Evolutionary conservation across 1,140 invertebrate genomes (phyloP), one percentile per base, ranked within the genome.

Genomic region (Ostrea edulis): DNA sequence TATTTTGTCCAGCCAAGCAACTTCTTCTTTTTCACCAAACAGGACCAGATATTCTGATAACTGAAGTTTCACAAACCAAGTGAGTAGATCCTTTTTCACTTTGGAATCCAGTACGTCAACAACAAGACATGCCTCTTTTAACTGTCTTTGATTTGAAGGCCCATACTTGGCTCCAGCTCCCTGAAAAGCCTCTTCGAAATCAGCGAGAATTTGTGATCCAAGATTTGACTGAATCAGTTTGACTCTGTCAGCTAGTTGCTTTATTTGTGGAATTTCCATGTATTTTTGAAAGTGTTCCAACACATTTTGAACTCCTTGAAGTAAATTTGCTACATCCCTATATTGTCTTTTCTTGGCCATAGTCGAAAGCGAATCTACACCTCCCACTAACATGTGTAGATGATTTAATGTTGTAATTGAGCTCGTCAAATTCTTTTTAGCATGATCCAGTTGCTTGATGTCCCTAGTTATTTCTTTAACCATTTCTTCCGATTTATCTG

Each of bases 361-460:
- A 81, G 92, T 92, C 94, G 91, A 90, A 8, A 95, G 89, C 12
- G 93, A 99, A 88, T 99, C 98, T 0, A 99, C 98, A 8, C 99
- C 98, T 25, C 98, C 98, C 5, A 99, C 97, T n/a, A 99, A 95
- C 97, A 99, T 99, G 93, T 99, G 98, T 51, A 99, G 95, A 95
- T 99, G 98, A 95, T 99, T 99, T 0, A 99, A 95, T 0, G 98
- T 98, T 2, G 98, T 99, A 90, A 99, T 99, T 0, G 99, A 99
- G 5, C 97, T 96, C 0, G 99, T 99, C 14, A 99, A 96, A 96
- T 99, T 99, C 89, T 97, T 96, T 95, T 99, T 99, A n/a, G 99
- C 99, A 94, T 98, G 98, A 95, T 99, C 99, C 84, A 99, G 95
- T 94, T 99, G 99, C 93, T 99, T 99, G 62, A 99, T 99, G 94